These are phyloP conservation scores for Helleia helle DNA, from an alignment of 2,888 invertebrate species.

Conservation along the genomic window DNA sequence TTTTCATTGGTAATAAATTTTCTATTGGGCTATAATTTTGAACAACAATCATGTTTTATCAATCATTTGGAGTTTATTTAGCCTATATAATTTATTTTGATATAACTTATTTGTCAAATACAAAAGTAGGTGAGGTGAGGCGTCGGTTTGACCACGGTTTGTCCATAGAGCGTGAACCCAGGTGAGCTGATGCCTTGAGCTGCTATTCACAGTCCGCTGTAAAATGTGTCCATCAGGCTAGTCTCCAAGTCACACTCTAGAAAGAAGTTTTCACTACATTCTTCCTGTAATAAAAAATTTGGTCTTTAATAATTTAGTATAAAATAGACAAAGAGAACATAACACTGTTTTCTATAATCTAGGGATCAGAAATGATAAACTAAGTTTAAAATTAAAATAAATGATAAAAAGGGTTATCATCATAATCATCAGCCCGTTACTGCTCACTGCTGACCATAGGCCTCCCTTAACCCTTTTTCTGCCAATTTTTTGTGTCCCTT, in stretches of 20 bases:
- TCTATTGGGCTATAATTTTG: conserved; percentile 35
- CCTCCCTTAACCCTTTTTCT: no score
- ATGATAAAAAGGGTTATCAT: no score
- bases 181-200: conserved; percentile 7
- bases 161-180: conserved; percentile 9
- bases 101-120: conserved; percentile 41
- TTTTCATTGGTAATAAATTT: conserved; percentile 60
- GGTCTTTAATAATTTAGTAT: no score
- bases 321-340: no score
- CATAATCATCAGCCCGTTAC: no score
- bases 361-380: no score
- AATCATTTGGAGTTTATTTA: no score
- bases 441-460: no score
- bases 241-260: conserved; percentile 63
- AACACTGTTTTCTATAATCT: no score
- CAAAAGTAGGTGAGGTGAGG: conserved; percentile 10
- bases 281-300: conserved; percentile 44
- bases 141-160: conserved; percentile 14
- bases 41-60: conserved; percentile 31
- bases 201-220: conserved; percentile 53
- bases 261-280: conserved; percentile 62
- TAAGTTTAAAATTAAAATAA: no score
- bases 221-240: conserved; percentile 61
- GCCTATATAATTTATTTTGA: no score
- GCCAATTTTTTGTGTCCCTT: no score